Conservation (phyloP, 2,113 vertebrate species). For the Leucoraja erinaceus region DNA sequence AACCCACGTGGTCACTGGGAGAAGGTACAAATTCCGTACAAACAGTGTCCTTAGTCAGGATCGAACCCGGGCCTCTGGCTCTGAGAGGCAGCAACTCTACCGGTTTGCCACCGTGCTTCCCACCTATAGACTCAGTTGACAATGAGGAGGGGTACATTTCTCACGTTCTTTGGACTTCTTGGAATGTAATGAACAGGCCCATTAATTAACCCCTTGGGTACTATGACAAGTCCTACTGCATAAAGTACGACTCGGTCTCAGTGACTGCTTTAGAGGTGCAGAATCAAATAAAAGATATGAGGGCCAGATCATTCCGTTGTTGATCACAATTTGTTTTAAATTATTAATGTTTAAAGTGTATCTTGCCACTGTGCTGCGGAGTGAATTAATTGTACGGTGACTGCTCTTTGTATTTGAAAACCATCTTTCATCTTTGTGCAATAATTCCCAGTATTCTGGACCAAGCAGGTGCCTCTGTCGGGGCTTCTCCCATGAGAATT, state of each 20-base stretch:
- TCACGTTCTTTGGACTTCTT: not conserved
- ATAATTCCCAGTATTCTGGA: constrained; percentile 9
- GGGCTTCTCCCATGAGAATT: constrained; percentile 22
- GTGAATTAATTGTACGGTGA: not conserved
- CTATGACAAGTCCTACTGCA: not conserved
- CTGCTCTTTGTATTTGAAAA: not conserved
- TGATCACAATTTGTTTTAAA: not conserved
- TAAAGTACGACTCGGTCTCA: not conserved
- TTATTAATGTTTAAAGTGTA: not conserved
- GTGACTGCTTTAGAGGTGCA: not conserved
- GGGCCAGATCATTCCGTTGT: not conserved
- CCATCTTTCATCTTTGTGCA: not conserved
- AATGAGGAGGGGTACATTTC: not conserved
- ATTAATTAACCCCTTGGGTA: not conserved
- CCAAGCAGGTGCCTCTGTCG: not conserved
- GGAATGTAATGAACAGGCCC: not conserved
- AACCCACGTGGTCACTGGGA: too few relatives aligned
- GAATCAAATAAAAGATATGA: not conserved
- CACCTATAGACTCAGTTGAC: not conserved
- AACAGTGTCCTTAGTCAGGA: too few relatives aligned
- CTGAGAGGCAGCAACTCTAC: not conserved
- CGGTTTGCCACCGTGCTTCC: not conserved
- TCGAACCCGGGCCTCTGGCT: not conserved
- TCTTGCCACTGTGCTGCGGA: not conserved
- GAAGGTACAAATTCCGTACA: too few relatives aligned